phyloP scores from a whole-genome alignment of 2,113 vertebrate species.

The Phocoena sinus region DNA sequence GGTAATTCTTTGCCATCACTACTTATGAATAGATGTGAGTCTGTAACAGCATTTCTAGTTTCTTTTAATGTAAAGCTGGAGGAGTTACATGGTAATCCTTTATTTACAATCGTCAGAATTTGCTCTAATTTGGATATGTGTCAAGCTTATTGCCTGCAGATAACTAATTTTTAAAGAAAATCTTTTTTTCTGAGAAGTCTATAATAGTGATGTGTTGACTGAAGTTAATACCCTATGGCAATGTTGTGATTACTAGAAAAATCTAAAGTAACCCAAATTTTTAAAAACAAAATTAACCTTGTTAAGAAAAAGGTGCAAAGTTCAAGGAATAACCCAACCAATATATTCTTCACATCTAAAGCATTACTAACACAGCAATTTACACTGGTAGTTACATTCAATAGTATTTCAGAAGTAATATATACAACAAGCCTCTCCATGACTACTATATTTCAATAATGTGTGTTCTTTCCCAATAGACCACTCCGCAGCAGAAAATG shows the following conservation, averaged over 20 bases:
- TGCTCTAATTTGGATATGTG: neutral
- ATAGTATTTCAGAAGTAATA: neutral
- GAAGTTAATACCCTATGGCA: neutral
- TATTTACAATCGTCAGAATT: neutral
- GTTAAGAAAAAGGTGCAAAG: neutral
- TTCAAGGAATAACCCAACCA: neutral
- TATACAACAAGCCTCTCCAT: neutral
- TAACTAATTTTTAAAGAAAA: neutral
- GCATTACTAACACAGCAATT: neutral
- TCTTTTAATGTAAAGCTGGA: neutral
- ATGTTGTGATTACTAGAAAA: neutral
- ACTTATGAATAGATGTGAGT: neutral
- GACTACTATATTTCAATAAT: neutral
- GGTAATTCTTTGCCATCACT: neutral
- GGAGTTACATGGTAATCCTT: neutral
- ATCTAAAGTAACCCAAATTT: neutral
- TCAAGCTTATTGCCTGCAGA: neutral
- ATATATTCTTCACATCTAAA: neutral
- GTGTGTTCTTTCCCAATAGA: neutral
- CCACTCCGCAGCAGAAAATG: neutral
- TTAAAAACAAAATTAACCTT: slow-evolving; percentile 25
- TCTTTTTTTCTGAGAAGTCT: neutral
- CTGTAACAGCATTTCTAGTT: neutral
- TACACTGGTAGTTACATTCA: neutral
- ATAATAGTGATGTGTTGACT: neutral